Base-by-base conservation (phyloP, 30 jellyfish, hydroid and myxozoan genomes). In the Aurelia sp. region DNA sequence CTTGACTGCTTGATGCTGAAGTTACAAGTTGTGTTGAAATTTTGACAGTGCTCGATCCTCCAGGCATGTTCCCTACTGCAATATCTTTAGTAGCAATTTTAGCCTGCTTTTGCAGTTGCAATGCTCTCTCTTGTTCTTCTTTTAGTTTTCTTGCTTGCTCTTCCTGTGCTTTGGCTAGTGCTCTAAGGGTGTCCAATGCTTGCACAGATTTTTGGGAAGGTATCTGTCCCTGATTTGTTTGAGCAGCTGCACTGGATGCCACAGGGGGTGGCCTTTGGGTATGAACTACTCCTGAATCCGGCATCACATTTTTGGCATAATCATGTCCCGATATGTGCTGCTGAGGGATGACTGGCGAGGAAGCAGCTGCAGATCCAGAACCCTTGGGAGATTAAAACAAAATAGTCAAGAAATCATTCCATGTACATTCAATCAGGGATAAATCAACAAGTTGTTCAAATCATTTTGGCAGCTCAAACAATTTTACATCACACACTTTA, bases 121-220 rank as follows among this genome's bases (percentile, higher is more conserved):
- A n/a, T 73, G 86, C 93, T 31, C 51, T 63, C 62, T 84, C 93
- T 66, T 72, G 86, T 60, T 71, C 87, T 73, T 84, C 76, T 47
- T 70, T 71, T 80, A 61, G 4, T 66, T 63, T 78, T 50, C 87
- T 84, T 59, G 87, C 93, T 40, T 84, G 93, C 35, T 84, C 93
- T 44, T 84, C 93, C 51, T 84, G 93, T 7, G 93, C 93, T 16
- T 40, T 83, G n/a, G 87, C 93, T 35, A 84, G 55, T 12, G 93
- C 93, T 48, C 87, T 44, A n/a, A 84, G 77, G 3, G 93, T 84
- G 21, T 76, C 93, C 30, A 84, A 82, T 12, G 93, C 93, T n/a
- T 84, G 93, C 44, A 86, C 93, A 10, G 93, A 18, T 62, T 78
- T 81, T 18, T 70, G 58, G 55, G 55, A 44, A 44, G 55, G 55